Percentiles rank a stretch among this genome's conserved stretches.
Conservation (phyloP, 2,888 invertebrate genomes). For the Margaritifera margaritifera region DNA sequence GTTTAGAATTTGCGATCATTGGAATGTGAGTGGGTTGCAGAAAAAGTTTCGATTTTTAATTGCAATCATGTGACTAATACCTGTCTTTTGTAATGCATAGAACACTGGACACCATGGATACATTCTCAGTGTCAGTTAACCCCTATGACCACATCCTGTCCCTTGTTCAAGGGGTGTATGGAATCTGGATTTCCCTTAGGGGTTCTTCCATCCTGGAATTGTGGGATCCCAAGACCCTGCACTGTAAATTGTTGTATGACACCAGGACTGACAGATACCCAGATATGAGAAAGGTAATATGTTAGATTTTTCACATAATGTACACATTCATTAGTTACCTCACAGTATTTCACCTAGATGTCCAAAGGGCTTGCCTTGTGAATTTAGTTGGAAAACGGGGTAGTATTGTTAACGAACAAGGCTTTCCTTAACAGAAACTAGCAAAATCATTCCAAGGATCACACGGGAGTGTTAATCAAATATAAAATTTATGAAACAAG, state of each 20-base stretch:
- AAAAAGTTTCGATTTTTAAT: too few species aligned
- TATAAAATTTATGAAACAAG: too few species aligned
- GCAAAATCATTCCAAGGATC: too few species aligned
- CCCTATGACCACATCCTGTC: constrained; percentile 74
- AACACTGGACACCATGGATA: constrained; percentile 72
- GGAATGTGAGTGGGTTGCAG: too few species aligned
- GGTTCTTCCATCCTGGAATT: constrained; percentile 75
- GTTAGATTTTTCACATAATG: constrained; percentile 1
- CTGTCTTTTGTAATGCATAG: constrained; percentile 41
- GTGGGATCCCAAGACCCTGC: constrained; percentile 73
- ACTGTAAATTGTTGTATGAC: constrained; percentile 75
- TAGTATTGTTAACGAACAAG: too few species aligned
- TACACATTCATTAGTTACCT: background rate
- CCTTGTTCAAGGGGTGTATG: constrained; percentile 70
- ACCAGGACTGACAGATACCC: constrained; percentile 69
- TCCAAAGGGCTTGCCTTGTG: background rate
- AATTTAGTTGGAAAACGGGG: background rate
- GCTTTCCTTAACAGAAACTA: too few species aligned
- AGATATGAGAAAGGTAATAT: constrained; percentile 61
- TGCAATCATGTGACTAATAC: too few species aligned
- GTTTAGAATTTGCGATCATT: too few species aligned
- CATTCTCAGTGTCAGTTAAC: constrained; percentile 74
- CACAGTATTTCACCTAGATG: background rate
- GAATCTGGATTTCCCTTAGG: constrained; percentile 74
- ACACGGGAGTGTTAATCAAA: too few species aligned